Base-by-base conservation (phyloP, 2,888 invertebrate species). In the Leptinotarsa peninsularis region DNA sequence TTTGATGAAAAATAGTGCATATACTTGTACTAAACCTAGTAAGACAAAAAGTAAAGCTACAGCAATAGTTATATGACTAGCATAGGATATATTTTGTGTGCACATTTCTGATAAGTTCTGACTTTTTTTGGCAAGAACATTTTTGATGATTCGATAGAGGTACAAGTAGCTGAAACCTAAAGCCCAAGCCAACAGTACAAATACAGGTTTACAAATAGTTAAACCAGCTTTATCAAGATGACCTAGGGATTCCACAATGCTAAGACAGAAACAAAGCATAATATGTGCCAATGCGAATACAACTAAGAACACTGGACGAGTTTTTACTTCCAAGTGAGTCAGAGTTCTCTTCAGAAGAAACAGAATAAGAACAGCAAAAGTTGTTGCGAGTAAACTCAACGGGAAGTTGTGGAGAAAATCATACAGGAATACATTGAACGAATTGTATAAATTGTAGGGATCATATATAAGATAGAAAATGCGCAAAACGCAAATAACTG, bases 391-490 rank as follows among this genome's bases (percentile, higher is more conserved):
- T 83, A 97, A 93, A 78, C 97, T 97, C 78, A 96, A 93, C 0
- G 96, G 96, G 74, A 96, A 91, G 85, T 96, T 95, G 78, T 96
- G 92, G 56, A 97, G 89, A 69, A 97, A 93, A 85, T 95, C 94
- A 71, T 96, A 95, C 50, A 96, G 89, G 76, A 94, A 94, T 67
- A 92, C 89, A 75, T 95, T 95, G 85, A 97, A 91, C 0, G 94
- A 94, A 77, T 92, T 92, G 77, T 93, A 93, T n/a, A 95, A 93
- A 85, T 97, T 97, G 86, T 98, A 98, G 0, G 96, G 96, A 88
- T 98, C 98, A 86, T 96, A 95, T 82, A 96, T 94, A 82, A 98
- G 91, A 86, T 96, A 97, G 83, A 96, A 94, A 82, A 96, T 95
- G 69, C 96, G 91, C 85, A 95, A 90, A 21, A 94, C 91, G 85